These are phyloP conservation scores for Lithosia quadra DNA, from an alignment of 2,888 invertebrate genomes.

Conservation along the genomic window DNA sequence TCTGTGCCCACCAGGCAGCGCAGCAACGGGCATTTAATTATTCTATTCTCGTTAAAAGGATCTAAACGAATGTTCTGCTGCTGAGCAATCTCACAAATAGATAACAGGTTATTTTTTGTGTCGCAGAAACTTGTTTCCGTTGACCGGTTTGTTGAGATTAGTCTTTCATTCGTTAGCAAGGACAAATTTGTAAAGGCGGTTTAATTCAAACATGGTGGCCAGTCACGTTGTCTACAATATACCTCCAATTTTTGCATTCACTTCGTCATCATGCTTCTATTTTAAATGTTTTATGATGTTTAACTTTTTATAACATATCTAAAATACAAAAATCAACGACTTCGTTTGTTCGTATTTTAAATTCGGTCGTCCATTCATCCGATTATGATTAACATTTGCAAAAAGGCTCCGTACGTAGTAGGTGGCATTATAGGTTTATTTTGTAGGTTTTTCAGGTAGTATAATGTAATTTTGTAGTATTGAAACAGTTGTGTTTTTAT, in stretches of 20 bases:
- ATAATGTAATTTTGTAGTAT: too few relatives aligned
- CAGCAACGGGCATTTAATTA: constrained; percentile 17
- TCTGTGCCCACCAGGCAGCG: neutral
- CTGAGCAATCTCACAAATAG: constrained; percentile 38
- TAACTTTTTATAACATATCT: too few relatives aligned
- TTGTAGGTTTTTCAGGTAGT: too few relatives aligned
- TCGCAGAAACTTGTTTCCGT: constrained; percentile 55
- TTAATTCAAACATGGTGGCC: constrained; percentile 19
- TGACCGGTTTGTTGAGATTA: constrained; percentile 54
- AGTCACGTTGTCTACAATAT: constrained; percentile 19
- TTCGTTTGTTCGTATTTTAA: neutral
- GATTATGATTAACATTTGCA: neutral
- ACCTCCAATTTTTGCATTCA: neutral
- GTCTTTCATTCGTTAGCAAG: constrained; percentile 60
- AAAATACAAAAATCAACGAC: too few relatives aligned
- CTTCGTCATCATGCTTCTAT: neutral
- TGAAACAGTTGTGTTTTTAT: neutral
- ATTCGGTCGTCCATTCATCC: neutral
- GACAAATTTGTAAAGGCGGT: constrained; percentile 44
- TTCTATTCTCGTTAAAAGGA: constrained; percentile 16
- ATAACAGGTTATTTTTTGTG: constrained; percentile 55
- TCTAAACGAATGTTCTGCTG: constrained; percentile 34
- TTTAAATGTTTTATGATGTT: neutral
- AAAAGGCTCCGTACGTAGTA: too few relatives aligned
- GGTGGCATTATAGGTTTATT: too few relatives aligned